A percentile compares a stretch with the other conserved stretches of the same genome.
Conservation (phyloP, 2,797 vertebrate species). For the Crypturellus tataupa region DNA sequence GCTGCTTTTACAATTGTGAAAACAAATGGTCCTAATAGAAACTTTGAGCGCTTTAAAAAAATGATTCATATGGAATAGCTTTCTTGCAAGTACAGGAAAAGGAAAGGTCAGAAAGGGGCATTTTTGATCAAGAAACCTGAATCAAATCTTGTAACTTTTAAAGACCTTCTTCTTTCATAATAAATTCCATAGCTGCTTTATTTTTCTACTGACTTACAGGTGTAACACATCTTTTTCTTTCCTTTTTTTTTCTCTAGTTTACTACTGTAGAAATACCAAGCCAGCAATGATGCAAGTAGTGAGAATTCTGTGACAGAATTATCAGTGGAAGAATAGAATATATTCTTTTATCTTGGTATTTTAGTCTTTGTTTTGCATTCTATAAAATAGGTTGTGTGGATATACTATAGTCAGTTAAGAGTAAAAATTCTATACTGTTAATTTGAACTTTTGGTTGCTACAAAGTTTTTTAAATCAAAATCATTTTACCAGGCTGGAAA, state of each 20-base stretch:
- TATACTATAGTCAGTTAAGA: not conserved
- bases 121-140: constrained; percentile 13
- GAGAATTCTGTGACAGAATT: not conserved
- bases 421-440: not conserved
- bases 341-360: not conserved
- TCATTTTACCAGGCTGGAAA: not conserved
- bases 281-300: not conserved
- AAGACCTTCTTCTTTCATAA: constrained; percentile 19
- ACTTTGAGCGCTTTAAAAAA: not conserved
- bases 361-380: not conserved
- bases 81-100: constrained; percentile 8
- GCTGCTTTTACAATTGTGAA: not conserved
- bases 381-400: not conserved
- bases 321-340: not conserved
- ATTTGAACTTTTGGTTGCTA: not conserved
- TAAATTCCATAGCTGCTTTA: not conserved
- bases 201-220: not conserved
- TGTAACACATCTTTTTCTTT: not conserved
- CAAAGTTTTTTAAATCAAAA: not conserved
- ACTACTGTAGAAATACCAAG: not conserved
- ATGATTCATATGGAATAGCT: not conserved
- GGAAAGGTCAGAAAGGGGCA: not conserved
- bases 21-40: not conserved
- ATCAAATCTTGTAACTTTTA: not conserved
- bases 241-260: not conserved